Conservation (phyloP, 2,888 invertebrate species). For the Eristalis pertinax region DNA sequence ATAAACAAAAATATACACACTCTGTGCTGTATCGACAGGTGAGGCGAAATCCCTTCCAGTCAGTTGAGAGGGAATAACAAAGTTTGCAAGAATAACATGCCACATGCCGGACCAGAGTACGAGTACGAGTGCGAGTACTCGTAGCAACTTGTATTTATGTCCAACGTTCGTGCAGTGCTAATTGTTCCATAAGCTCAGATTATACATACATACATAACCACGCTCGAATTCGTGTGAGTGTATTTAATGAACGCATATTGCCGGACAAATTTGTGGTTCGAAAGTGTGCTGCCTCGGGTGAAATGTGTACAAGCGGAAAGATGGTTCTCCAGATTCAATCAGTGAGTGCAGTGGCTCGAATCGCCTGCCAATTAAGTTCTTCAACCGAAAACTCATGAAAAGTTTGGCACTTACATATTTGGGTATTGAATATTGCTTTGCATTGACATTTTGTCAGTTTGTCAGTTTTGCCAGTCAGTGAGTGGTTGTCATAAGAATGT, state of each 20-base stretch:
- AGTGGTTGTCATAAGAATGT: no score
- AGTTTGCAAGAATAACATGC: slow-evolving; percentile 6
- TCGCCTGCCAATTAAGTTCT: neutral
- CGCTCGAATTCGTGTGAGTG: neutral
- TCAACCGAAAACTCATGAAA: neutral
- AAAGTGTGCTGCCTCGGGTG: neutral
- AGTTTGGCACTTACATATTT: neutral
- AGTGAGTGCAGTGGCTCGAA: neutral
- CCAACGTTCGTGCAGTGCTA: slow-evolving; percentile 10
- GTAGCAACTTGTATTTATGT: neutral
- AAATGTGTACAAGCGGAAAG: no score
- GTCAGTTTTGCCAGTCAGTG: no score
- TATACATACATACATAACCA: neutral
- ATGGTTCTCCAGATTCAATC: neutral
- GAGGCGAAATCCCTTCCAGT: no score
- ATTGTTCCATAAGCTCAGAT: slow-evolving; percentile 12
- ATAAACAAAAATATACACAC: neutral
- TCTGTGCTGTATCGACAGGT: no score
- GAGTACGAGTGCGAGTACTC: neutral
- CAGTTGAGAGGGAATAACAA: slow-evolving; percentile 6
- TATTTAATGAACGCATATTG: neutral
- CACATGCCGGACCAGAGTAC: neutral
- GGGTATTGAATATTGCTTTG: neutral
- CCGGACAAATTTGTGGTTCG: neutral
- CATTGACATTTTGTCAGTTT: no score